Percentiles rank a stretch among this genome's conserved stretches.
Evolutionary conservation across 92 coral and sea anemone species (phyloP).

Genomic region (Zoanthus gigantus): DNA sequence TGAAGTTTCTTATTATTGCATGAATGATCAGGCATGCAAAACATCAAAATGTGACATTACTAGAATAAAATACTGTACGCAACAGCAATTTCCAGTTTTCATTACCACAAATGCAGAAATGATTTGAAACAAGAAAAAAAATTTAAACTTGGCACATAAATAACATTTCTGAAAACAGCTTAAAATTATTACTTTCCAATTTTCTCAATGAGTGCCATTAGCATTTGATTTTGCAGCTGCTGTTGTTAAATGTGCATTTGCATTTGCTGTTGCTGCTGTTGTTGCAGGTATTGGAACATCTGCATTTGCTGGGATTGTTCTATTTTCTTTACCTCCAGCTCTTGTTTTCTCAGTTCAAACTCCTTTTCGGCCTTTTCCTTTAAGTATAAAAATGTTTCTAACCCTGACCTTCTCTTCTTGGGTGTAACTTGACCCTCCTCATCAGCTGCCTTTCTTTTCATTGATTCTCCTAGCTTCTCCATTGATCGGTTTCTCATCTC

Average conservation of each 20-base stretch:
- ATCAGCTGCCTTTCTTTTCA: conserved; percentile 51
- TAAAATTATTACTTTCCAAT: not conserved
- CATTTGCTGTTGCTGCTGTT: conserved; percentile 31
- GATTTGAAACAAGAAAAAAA: conserved; percentile 5
- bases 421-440: conserved; percentile 44
- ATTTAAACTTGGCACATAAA: not conserved
- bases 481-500: conserved; percentile 53
- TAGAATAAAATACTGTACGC: conserved; percentile 1
- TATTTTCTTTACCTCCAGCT: not conserved
- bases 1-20: not conserved
- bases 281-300: conserved; percentile 15
- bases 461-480: conserved; percentile 62
- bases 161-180: conserved; percentile 11
- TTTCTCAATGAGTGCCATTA: conserved; percentile 37
- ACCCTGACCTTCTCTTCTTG: conserved; percentile 42
- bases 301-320: not conserved
- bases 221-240: conserved; percentile 25
- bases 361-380: not conserved
- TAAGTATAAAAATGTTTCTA: not conserved
- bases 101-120: conserved; percentile 3
- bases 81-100: conserved; percentile 12
- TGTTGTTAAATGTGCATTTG: conserved; percentile 29
- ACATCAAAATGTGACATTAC: conserved; percentile 25
- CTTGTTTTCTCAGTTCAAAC: not conserved
- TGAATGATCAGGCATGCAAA: not conserved